phyloP scores from a whole-genome alignment of 2,797 vertebrate species.

The Sebastes minor region DNA sequence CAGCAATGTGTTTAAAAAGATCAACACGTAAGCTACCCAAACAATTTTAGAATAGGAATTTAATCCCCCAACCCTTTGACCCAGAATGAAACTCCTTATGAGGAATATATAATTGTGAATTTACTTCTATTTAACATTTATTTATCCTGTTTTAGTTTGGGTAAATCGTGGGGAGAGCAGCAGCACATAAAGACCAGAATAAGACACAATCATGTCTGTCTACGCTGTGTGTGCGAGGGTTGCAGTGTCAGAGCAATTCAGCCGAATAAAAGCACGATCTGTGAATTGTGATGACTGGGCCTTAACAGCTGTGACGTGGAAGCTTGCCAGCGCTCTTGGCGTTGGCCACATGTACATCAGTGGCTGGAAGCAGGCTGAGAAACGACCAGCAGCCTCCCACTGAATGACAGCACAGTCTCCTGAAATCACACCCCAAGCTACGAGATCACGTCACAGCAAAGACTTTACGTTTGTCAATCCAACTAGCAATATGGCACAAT shows the following conservation, averaged over 20 bases:
- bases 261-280: background rate
- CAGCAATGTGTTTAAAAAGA: conserved; percentile 16
- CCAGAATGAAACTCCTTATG: background rate
- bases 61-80: background rate
- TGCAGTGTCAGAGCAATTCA: background rate
- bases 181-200: background rate
- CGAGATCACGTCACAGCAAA: background rate
- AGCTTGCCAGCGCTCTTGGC: background rate
- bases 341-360: background rate
- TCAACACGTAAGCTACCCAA: background rate
- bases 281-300: conserved; percentile 1
- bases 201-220: background rate
- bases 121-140: background rate
- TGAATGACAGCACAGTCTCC: background rate
- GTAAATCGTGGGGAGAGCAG: background rate
- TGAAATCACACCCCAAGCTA: background rate
- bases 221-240: background rate
- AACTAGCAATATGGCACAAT: background rate
- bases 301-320: conserved; percentile 7
- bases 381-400: background rate
- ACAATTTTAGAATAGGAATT: background rate
- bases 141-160: background rate
- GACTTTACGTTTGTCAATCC: background rate
- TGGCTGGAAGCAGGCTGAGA: background rate
- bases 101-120: background rate